phyloP scores from a whole-genome alignment of 2,113 vertebrate species.

The Chauna torquata region DNA sequence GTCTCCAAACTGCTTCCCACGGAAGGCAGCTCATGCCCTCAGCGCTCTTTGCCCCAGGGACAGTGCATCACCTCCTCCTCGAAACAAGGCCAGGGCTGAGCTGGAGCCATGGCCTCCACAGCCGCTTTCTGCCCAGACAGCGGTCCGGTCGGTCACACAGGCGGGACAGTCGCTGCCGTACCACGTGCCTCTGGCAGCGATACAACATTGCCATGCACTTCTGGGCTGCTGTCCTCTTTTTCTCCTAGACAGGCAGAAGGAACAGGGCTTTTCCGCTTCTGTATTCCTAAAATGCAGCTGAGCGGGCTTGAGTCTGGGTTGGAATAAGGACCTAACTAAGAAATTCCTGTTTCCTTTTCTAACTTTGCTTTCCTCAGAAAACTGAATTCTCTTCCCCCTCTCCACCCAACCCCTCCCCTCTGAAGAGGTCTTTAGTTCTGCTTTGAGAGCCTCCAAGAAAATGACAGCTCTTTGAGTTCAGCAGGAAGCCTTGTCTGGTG shows the following conservation, averaged over 20 bases:
- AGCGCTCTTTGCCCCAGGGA: rapidly evolving
- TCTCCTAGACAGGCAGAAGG: neutral
- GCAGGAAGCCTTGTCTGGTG: neutral
- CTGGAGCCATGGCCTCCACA: neutral
- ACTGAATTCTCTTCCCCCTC: neutral
- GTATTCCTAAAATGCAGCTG: neutral
- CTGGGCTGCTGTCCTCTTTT: neutral
- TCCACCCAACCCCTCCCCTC: neutral
- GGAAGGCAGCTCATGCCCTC: neutral
- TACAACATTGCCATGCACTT: rapidly evolving
- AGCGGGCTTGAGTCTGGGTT: neutral
- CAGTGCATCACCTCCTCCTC: neutral
- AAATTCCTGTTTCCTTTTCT: neutral
- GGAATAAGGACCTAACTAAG: neutral
- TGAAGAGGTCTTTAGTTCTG: neutral
- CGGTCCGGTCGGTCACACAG: neutral
- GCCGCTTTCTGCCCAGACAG: neutral
- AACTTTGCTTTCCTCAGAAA: neutral
- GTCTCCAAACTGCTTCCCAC: neutral
- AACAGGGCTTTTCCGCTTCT: neutral
- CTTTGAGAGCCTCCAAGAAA: neutral
- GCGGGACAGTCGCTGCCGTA: neutral
- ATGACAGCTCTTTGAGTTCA: neutral
- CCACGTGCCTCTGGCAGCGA: rapidly evolving
- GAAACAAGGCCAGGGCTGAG: neutral